Evolutionary conservation across 2,888 invertebrate genomes (phyloP), one percentile per base, ranked within the genome.

Genomic region (Patella caerulea): DNA sequence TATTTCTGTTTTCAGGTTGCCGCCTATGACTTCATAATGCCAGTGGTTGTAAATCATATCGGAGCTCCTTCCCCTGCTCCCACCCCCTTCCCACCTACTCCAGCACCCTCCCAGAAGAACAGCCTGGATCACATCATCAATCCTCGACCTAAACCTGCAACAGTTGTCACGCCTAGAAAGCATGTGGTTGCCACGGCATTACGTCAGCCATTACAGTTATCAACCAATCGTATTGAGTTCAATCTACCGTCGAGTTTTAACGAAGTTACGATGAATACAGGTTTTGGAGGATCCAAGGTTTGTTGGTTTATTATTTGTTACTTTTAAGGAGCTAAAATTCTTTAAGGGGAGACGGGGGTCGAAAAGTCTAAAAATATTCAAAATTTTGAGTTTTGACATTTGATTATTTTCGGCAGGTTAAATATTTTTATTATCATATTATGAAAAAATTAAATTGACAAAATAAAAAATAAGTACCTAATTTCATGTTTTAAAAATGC

Each of bases 21-120:
- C 19, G 88, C 91, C 9, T 92, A 92, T 86, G 90, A 91, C 81
- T 92, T 91, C 83, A 80, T 89, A 54, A 86, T 92, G 82, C 90
- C 91, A 29, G 90, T 91, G 52, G 79, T 88, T 54, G 89, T 92
- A 76, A 92, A 91, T 83, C 84, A 89, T 78, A 86, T 87, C 17
- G 86, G 86, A 45, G 90, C 90, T 19, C 90, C 90, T 29, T 80
- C 88, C 15, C 88, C 90, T 24, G 81, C 88, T 78, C 85, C 87
- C 17, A 86, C 90, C 29, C 89, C 90, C 17, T 83, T 88, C 82
- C 88, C 90, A 69, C 81, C 86, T 24, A 24, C 84, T 84, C 76
- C 89, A 89, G 87, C 86, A 15, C 87, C 88, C 15, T 87, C 88
- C 53, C 82, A 86, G 75, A 89, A 87, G 79, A 88, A 87, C 84